Percentiles rank a stretch among this genome's conserved stretches.
These are phyloP conservation scores for Delichon dasypus DNA, from an alignment of 2,797 vertebrate species.

Conservation along the genomic window DNA sequence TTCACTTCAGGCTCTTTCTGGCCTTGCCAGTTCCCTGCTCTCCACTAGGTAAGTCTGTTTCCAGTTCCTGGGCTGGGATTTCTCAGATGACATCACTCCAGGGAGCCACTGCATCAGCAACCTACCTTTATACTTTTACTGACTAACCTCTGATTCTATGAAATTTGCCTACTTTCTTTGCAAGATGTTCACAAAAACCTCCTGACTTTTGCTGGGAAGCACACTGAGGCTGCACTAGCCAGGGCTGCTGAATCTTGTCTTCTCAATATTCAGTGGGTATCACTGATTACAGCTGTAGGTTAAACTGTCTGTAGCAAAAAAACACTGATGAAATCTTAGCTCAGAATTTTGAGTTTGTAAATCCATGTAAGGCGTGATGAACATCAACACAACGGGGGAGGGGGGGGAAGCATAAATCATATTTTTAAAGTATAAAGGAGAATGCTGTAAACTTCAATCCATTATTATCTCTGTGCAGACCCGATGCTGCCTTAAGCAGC, in stretches of 20 bases:
- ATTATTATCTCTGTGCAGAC: neutral
- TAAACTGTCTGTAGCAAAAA: constrained; percentile 62
- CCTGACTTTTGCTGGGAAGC: constrained; percentile 79
- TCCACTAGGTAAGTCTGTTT: neutral
- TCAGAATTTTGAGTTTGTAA: neutral
- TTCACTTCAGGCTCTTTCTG: neutral
- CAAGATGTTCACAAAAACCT: constrained; percentile 76
- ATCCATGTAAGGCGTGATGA: neutral
- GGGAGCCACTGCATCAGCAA: neutral
- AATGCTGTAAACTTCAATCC: neutral
- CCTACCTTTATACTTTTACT: neutral
- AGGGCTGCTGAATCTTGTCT: constrained; percentile 32
- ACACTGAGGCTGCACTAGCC: constrained; percentile 72
- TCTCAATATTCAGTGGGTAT: constrained; percentile 71
- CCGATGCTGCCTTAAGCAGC: neutral
- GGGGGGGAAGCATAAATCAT: neutral
- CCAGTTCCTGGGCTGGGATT: neutral
- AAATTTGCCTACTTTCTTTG: neutral
- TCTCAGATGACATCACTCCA: accelerated
- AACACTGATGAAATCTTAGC: neutral
- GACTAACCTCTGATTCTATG: neutral
- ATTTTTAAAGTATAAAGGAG: neutral
- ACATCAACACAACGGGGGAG: neutral
- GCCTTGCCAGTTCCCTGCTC: neutral
- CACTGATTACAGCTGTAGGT: constrained; percentile 79